phyloP scores from a whole-genome alignment of 2,888 invertebrate genomes.

The Frankliniella intonsa region DNA sequence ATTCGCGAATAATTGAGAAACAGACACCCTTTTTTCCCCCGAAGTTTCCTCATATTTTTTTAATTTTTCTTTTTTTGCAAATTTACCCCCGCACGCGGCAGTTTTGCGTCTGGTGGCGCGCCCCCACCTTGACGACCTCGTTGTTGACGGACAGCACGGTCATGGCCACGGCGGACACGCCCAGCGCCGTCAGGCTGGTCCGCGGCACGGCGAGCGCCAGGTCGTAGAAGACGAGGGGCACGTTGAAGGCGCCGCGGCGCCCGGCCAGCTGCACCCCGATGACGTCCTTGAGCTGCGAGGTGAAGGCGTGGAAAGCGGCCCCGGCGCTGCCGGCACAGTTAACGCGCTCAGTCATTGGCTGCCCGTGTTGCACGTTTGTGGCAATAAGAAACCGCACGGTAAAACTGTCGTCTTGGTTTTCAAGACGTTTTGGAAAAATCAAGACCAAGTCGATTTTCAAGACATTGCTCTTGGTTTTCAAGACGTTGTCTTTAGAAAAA shows the following conservation, averaged over 20 bases:
- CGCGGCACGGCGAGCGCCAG: not conserved
- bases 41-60: conserved; percentile 36
- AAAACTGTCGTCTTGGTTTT: too few species aligned
- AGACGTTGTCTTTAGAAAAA: not conserved
- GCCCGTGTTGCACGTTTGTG: too few species aligned
- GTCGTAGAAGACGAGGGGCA: conserved; percentile 45
- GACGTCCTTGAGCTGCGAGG: conserved; percentile 66
- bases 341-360: not conserved
- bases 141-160: conserved; percentile 63
- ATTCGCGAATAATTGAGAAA: too few species aligned
- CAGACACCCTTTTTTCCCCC: too few species aligned
- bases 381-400: too few species aligned
- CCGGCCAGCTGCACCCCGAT: conserved; percentile 59
- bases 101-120: not conserved
- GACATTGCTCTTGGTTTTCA: too few species aligned
- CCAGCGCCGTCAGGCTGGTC: not conserved
- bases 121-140: conserved; percentile 63
- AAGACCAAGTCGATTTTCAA: too few species aligned
- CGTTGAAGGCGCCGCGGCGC: conserved; percentile 59
- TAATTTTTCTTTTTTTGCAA: too few species aligned
- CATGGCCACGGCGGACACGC: conserved; percentile 59
- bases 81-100: not conserved
- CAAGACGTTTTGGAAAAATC: too few species aligned
- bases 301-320: conserved; percentile 79
- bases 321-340: conserved; percentile 58